These are phyloP conservation scores for Gibbula magus DNA, from an alignment of 2,888 invertebrate species.

Conservation along the genomic window DNA sequence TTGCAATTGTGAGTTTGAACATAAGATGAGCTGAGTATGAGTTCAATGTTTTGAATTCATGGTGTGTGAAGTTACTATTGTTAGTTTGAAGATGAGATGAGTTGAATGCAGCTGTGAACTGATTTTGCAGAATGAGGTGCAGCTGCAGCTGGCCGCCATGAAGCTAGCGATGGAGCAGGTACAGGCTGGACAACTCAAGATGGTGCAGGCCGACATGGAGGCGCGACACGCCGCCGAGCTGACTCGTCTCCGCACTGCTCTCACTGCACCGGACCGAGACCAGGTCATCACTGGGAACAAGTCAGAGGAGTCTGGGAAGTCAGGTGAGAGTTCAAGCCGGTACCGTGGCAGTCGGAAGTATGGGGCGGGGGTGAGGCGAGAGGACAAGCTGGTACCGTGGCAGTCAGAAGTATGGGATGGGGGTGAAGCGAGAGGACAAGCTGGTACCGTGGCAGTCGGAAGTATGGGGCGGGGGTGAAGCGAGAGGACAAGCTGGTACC, in stretches of 20 bases:
- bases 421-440: too few relatives aligned
- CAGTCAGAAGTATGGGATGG: too few relatives aligned
- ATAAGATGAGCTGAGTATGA: neutral
- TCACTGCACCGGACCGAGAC: constrained; percentile 17
- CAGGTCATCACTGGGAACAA: neutral
- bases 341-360: too few relatives aligned
- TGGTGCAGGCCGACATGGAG: constrained; percentile 53
- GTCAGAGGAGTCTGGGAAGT: neutral
- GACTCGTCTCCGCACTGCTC: neutral
- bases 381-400: too few relatives aligned
- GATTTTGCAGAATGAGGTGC: constrained; percentile 55
- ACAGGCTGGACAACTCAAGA: constrained; percentile 54
- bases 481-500: too few relatives aligned
- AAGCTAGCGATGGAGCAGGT: constrained; percentile 63
- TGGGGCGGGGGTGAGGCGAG: too few relatives aligned
- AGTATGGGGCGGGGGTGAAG: too few relatives aligned
- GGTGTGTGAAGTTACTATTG: neutral
- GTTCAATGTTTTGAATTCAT: neutral
- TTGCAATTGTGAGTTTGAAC: neutral
- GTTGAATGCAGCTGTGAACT: neutral
- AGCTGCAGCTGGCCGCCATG: constrained; percentile 62
- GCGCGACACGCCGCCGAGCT: constrained; percentile 49
- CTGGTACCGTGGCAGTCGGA: too few relatives aligned
- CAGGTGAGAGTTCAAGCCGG: too few relatives aligned
- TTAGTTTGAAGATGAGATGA: neutral